Conservation (phyloP, 2,888 invertebrate genomes). For the Uropetala carovei region DNA sequence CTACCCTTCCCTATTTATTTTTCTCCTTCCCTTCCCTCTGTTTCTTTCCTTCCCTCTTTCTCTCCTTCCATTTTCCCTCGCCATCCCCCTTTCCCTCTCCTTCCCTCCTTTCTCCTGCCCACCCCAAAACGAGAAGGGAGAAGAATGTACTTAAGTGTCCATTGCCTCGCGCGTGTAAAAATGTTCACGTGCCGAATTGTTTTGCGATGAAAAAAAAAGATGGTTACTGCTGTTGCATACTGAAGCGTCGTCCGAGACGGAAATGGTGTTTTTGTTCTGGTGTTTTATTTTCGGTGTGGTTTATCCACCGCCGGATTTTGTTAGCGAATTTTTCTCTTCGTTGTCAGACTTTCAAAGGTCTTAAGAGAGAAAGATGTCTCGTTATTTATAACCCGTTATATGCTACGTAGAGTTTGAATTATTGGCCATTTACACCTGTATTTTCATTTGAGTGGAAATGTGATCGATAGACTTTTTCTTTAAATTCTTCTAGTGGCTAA, state of each 20-base stretch:
- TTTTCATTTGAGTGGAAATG: too few relatives aligned
- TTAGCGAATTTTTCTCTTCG: neutral
- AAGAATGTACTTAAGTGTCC: neutral
- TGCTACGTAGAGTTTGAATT: too few relatives aligned
- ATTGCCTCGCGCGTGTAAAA: neutral
- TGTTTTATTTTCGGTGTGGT: neutral
- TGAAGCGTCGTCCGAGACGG: neutral
- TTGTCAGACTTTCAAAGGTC: neutral
- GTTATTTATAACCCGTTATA: neutral
- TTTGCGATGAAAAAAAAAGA: neutral
- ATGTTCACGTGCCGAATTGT: neutral
- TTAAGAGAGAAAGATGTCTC: neutral
- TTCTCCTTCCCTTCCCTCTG: neutral
- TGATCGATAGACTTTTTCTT: too few relatives aligned
- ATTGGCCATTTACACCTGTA: too few relatives aligned
- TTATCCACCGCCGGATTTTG: neutral
- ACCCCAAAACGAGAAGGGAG: neutral
- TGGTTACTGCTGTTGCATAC: neutral
- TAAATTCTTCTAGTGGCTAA: too few relatives aligned
- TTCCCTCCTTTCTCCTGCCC: constrained; percentile 18
- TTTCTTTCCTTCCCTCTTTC: neutral
- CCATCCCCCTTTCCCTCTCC: neutral
- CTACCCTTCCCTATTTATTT: neutral
- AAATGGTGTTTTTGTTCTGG: neutral
- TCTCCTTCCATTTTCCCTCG: neutral